Base-by-base conservation (phyloP, 2,888 invertebrate genomes). In the Scaptomyza parva region DNA sequence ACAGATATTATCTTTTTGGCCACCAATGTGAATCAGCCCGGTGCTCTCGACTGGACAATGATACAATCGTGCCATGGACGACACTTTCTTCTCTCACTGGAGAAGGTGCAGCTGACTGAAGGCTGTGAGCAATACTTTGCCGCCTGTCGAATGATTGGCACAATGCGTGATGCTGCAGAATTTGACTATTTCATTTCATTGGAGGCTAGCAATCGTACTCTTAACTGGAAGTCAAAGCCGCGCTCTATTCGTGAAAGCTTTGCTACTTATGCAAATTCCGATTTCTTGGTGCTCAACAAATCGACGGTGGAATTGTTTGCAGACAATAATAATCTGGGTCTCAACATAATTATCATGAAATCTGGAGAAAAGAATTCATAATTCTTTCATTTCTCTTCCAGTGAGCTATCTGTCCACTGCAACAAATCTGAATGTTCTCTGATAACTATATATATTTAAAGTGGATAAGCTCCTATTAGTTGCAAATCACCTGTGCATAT, bases 1-100 rank as follows among this genome's bases (percentile, higher is more conserved):
- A 99, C 99, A 92, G 99, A 99, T 91, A 99, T 99, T 83, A 99
- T 99, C 41, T 99, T 99, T 92, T 93, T 99, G 82, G 99, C 99
- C 0, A 99, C 99, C 20, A 99, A 99, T 92, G 99, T 99, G 65
- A 99, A 99, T 92, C 94, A 99, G 74, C 99, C 99, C 2, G 99
- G 99, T 52, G 99, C 99, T n/a, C 98, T 99, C 5, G 99, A 99
- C 92, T 99, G 99, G 99, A 98, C 98, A 3, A 99, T 99, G 99
- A 99, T 99, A 98, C 99, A 99, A 92, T 98, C 98, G 11, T 99
- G 99, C 92, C 99, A 99, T 92, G 98, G 98, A 50, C 98, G 98
- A 89, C 98, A 99, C 92, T 99, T 99, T 91, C 98, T 99, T 98
- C 94, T 99, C 75, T 99, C 99, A 30, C 94, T 99, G 53, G 99